Evolutionary conservation across 2,797 vertebrate species (phyloP).

Genomic region (Sphaeramia orbicularis): DNA sequence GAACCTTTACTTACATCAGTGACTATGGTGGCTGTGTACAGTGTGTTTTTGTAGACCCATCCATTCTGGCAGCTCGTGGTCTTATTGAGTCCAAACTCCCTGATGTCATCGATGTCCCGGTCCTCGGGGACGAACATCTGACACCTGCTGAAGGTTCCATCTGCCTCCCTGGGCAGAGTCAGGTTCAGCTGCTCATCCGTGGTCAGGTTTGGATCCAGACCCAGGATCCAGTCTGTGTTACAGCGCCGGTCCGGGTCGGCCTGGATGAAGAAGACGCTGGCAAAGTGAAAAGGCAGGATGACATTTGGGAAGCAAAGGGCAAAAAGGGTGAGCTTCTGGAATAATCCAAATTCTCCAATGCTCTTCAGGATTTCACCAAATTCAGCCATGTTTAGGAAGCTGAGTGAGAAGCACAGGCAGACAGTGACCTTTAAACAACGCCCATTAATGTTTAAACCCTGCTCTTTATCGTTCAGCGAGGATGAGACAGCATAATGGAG

Average conservation of each 20-base stretch:
- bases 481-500: conserved; percentile 2
- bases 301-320: conserved; percentile 76
- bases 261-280: conserved; percentile 85
- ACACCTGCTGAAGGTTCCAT: conserved; percentile 84
- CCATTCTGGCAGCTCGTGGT: conserved; percentile 82
- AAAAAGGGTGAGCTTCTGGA: conserved; percentile 83
- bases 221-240: conserved; percentile 87
- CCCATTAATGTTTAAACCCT: conserved; percentile 61
- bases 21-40: conserved; percentile 71
- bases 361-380: conserved; percentile 80
- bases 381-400: conserved; percentile 70
- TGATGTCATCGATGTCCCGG: conserved; percentile 80
- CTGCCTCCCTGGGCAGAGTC: conserved; percentile 78
- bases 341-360: conserved; percentile 84
- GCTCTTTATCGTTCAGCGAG: neutral
- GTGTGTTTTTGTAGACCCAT: conserved; percentile 83
- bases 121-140: conserved; percentile 85
- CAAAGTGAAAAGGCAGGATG: conserved; percentile 77
- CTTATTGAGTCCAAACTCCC: conserved; percentile 77
- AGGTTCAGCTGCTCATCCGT: conserved; percentile 83
- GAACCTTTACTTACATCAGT: conserved; percentile 84
- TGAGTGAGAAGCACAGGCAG: neutral
- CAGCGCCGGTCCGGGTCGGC: conserved; percentile 79
- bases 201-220: conserved; percentile 76
- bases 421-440: conserved; percentile 38